Base-by-base conservation (phyloP, 2,113 vertebrate genomes). In the Cercopithecus mona region DNA sequence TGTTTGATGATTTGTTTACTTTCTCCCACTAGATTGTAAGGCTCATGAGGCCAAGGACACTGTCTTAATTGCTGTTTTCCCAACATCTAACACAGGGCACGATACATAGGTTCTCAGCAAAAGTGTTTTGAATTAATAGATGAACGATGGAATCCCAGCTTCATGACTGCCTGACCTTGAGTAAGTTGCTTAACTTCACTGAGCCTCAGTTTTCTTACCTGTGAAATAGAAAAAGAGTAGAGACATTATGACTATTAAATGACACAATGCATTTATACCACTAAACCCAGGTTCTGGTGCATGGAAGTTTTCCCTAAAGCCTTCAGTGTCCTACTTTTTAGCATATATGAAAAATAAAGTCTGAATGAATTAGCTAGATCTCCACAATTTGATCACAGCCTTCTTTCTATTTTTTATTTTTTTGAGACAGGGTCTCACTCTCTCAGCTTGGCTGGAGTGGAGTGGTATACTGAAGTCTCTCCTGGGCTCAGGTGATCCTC, bases 41-140 rank as follows among this genome's bases (percentile, higher is more conserved):
- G 25, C 8, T 38, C 55, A 85, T 25, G 32, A 81, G 22, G 61
- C 27, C 20, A 93, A 90, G 84, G 22, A 93, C 27, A 8, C 48
- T 43, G 13, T 95, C 48, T 89, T 78, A 55, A 64, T 59, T 83
- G 83, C n/a, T 80, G 8, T 75, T 95, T 95, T 18, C 30, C 32
- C 8, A 59, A 27, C 12, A 80, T 17, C 17, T 6, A 76, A 48
- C 38, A 35, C 30, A 68, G 32, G 55, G 10, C 35, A 61, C 45
- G 93, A 82, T 48, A 94, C 66, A 75, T 1, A 83, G 32, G 14
- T 27, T 81, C 73, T 95, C 30, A 30, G 73, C 40, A 83, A 66
- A 83, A 66, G 55, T 55, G 50, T 92, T 94, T 64, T 45, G 40
- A 82, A 91, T 93, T 88, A 89, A 96, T 93, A 70, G 91, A 92